A percentile compares a stretch with the other conserved stretches of the same genome.
phyloP scores from a whole-genome alignment of 2,797 vertebrate genomes.

The Clarias platycephalus region DNA sequence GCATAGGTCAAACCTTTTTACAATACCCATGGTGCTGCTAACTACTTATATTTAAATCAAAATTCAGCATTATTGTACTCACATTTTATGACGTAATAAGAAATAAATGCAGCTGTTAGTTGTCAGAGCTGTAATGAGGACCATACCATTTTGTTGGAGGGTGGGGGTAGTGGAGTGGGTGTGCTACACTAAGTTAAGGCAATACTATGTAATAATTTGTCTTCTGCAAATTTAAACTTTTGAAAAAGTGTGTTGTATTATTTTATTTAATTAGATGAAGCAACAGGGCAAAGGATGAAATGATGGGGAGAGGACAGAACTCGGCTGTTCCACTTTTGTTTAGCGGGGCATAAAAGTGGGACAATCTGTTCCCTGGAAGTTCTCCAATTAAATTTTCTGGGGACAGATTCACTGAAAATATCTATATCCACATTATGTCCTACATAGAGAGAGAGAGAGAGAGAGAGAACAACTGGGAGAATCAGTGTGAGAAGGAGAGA shows the following conservation, averaged over 20 bases:
- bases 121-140: not conserved
- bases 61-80: not conserved
- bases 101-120: not conserved
- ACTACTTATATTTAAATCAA: not conserved
- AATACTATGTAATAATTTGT: not conserved
- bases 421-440: conserved; percentile 80
- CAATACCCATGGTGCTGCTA: not conserved
- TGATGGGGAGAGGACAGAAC: conserved; percentile 68
- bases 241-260: not conserved
- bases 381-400: conserved; percentile 83
- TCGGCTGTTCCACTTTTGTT: conserved; percentile 78
- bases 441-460: conserved; percentile 70
- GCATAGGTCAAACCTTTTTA: not conserved
- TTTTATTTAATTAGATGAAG: conserved; percentile 37
- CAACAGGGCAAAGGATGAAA: conserved; percentile 29
- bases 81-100: not conserved
- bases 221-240: not conserved
- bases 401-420: conserved; percentile 84
- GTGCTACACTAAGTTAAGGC: not conserved
- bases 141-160: not conserved
- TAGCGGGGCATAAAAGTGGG: conserved; percentile 78
- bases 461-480: conserved; percentile 28
- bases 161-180: not conserved
- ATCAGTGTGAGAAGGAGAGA: not conserved
- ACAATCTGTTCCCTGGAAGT: conserved; percentile 84